phyloP scores from a whole-genome alignment of 92 coral and sea anemone species.

The Meandrina meandrites region DNA sequence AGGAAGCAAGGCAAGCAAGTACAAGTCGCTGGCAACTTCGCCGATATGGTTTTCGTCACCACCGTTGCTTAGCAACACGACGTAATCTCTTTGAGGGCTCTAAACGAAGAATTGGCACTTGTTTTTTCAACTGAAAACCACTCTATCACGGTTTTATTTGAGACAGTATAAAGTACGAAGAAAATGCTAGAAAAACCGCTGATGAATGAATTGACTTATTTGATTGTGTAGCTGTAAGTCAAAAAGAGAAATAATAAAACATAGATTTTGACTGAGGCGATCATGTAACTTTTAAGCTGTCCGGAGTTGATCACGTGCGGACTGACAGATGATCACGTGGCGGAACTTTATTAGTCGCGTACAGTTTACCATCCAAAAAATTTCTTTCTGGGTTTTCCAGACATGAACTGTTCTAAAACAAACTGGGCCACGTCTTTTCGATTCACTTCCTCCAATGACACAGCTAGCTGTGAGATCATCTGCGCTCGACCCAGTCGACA shows the following conservation, averaged over 20 bases:
- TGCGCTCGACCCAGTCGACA: conserved; percentile 73
- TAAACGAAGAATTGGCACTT: not conserved
- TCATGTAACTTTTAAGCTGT: not conserved
- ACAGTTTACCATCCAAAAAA: conserved; percentile 83
- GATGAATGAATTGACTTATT: too few relatives aligned
- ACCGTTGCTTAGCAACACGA: not conserved
- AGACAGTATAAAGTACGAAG: too few relatives aligned
- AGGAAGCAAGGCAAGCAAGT: not conserved
- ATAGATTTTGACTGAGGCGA: not conserved
- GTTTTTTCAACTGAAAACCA: not conserved
- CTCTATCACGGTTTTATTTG: too few relatives aligned
- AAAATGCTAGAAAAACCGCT: too few relatives aligned
- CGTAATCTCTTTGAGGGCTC: not conserved
- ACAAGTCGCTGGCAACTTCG: not conserved
- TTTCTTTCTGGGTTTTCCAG: conserved; percentile 87
- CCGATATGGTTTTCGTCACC: not conserved
- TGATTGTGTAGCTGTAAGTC: too few relatives aligned
- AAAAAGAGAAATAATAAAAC: too few relatives aligned
- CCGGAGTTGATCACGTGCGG: not conserved
- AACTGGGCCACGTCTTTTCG: conserved; percentile 95
- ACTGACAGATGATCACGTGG: not conserved
- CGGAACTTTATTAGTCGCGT: not conserved
- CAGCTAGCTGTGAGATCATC: conserved; percentile 87
- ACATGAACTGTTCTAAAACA: conserved; percentile 90
- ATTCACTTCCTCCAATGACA: conserved; percentile 89